Percentiles rank a stretch among this genome's conserved stretches.
phyloP scores from a whole-genome alignment of 2,113 vertebrate genomes.

The Alouatta palliata region DNA sequence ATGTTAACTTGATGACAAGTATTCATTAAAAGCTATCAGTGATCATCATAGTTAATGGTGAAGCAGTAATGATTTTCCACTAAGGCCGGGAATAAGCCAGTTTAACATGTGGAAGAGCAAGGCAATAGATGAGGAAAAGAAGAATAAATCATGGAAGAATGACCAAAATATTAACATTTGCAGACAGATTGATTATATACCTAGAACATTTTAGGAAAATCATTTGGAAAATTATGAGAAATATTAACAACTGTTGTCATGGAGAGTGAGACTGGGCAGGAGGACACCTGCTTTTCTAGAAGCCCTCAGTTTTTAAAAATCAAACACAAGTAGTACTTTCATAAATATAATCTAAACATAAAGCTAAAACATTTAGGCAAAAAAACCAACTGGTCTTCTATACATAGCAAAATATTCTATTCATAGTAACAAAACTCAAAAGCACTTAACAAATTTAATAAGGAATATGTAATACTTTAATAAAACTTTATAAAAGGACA shows the following conservation, averaged over 20 bases:
- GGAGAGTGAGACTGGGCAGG: background rate
- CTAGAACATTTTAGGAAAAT: background rate
- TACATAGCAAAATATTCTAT: background rate
- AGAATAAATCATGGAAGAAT: background rate
- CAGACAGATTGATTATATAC: background rate
- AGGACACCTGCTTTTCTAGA: background rate
- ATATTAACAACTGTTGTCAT: background rate
- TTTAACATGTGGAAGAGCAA: background rate
- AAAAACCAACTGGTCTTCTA: background rate
- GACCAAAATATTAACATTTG: background rate
- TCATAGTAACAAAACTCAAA: background rate
- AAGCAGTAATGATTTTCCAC: background rate
- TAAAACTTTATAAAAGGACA: background rate
- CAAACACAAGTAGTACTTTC: background rate
- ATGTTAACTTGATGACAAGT: background rate
- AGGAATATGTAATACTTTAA: background rate
- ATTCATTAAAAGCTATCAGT: background rate
- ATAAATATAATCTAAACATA: background rate
- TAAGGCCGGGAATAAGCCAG: background rate
- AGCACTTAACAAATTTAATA: background rate
- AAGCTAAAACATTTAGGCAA: background rate
- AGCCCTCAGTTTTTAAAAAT: background rate
- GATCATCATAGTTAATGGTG: background rate
- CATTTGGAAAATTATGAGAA: background rate
- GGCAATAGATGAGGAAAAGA: background rate